Evolutionary conservation across 2,113 vertebrate species (phyloP).

Genomic region (Chionomys nivalis): DNA sequence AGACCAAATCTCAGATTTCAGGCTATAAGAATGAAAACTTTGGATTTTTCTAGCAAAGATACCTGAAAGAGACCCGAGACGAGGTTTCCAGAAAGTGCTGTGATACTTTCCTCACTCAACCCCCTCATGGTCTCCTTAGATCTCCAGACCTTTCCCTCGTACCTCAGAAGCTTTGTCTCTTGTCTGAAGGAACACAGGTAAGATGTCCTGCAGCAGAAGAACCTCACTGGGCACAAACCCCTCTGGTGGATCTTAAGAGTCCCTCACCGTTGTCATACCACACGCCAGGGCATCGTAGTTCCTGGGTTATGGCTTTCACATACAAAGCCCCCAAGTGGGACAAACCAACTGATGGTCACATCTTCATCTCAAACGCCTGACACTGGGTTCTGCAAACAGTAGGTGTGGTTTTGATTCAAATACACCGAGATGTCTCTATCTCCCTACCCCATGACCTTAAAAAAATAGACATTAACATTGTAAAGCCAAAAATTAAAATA

Average conservation of each 20-base stretch:
- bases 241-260: not conserved
- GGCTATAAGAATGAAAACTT: slow-evolving; percentile 17
- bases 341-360: not conserved
- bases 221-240: not conserved
- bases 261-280: not conserved
- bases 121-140: not conserved
- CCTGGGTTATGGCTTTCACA: not conserved
- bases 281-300: not conserved
- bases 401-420: not conserved
- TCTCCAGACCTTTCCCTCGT: not conserved
- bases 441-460: not conserved
- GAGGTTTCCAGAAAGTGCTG: not conserved
- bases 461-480: not conserved
- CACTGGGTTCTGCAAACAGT: not conserved
- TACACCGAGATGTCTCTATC: not conserved
- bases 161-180: not conserved
- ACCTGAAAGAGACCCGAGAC: not conserved
- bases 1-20: slow-evolving; percentile 5
- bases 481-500: not conserved
- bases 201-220: not conserved
- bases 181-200: not conserved
- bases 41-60: slow-evolving; percentile 14
- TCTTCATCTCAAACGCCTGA: not conserved
- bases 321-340: not conserved
- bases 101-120: not conserved